These are phyloP conservation scores for Paguma larvata DNA, from an alignment of 2,797 vertebrate genomes.

Conservation along the genomic window DNA sequence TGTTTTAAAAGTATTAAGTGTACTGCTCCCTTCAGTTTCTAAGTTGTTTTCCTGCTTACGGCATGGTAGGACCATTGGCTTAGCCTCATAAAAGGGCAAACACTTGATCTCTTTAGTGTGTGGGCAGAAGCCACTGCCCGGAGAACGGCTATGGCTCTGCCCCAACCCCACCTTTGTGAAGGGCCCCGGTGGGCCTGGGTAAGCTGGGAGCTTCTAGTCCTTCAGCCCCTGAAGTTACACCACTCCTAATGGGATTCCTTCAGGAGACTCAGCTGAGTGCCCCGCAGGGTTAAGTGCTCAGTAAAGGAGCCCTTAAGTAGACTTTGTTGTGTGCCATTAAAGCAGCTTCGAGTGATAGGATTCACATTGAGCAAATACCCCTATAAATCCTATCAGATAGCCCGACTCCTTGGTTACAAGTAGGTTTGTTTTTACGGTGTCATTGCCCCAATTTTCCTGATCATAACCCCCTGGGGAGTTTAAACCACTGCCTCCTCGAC, in stretches of 20 bases:
- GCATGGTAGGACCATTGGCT: not conserved
- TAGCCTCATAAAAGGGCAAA: not conserved
- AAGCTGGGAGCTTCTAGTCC: too few relatives aligned
- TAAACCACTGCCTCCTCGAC: not conserved
- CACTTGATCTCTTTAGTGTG: not conserved
- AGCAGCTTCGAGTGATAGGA: constrained; percentile 28
- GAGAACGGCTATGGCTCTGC: not conserved
- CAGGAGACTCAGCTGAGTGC: not conserved
- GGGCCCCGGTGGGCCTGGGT: not conserved
- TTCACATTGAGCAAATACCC: not conserved
- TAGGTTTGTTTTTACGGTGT: not conserved
- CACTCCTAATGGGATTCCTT: not conserved
- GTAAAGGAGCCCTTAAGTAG: not conserved
- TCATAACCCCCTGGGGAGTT: not conserved
- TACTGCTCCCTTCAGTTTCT: not conserved
- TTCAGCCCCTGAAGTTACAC: not conserved
- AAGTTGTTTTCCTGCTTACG: not conserved
- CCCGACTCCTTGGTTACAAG: not conserved
- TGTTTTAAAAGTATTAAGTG: not conserved
- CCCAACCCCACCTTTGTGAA: not conserved
- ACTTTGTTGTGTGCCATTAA: not conserved
- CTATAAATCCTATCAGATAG: not conserved
- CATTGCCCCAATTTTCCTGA: not conserved
- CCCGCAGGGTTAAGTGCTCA: not conserved
- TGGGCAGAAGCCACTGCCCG: not conserved